Evolutionary conservation across 2,113 vertebrate species (phyloP).

Genomic region (Tiliqua scincoides): DNA sequence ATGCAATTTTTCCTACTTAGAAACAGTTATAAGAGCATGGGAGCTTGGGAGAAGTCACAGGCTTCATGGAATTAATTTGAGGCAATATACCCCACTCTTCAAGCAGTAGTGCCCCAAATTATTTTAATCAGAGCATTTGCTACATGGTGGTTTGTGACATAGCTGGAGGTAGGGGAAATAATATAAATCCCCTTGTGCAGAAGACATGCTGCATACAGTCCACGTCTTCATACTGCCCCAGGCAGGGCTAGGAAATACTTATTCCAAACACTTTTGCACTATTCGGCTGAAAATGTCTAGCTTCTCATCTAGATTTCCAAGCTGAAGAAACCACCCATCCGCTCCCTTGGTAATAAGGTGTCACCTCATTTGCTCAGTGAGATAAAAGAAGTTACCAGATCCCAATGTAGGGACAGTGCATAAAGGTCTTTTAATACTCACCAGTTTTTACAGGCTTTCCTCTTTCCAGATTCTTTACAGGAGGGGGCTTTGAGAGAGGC

Average conservation of each 20-base stretch:
- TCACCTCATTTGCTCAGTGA: too few relatives aligned
- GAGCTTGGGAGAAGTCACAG: too few relatives aligned
- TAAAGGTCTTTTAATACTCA: slow-evolving; percentile 58
- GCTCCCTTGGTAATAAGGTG: too few relatives aligned
- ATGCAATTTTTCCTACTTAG: too few relatives aligned
- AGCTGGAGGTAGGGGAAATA: background rate
- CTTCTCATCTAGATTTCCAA: background rate
- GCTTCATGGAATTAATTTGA: too few relatives aligned
- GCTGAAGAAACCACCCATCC: background rate
- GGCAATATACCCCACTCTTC: too few relatives aligned
- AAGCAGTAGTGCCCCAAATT: too few relatives aligned
- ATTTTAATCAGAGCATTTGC: too few relatives aligned
- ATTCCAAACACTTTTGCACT: background rate
- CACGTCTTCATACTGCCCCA: too few relatives aligned
- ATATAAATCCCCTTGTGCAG: background rate
- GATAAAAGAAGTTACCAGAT: background rate
- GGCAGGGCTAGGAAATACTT: background rate
- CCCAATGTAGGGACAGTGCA: background rate
- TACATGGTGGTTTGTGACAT: background rate
- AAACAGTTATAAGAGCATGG: too few relatives aligned
- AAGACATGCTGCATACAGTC: background rate
- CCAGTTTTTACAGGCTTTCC: slow-evolving; percentile 97
- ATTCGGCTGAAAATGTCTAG: background rate
- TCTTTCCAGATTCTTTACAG: slow-evolving; percentile 88
- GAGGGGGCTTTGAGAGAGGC: slow-evolving; percentile 80